A percentile compares a stretch with the other conserved stretches of the same genome.
Evolutionary conservation across 2,888 invertebrate species (phyloP).

Genomic region (Brachyptera risi): DNA sequence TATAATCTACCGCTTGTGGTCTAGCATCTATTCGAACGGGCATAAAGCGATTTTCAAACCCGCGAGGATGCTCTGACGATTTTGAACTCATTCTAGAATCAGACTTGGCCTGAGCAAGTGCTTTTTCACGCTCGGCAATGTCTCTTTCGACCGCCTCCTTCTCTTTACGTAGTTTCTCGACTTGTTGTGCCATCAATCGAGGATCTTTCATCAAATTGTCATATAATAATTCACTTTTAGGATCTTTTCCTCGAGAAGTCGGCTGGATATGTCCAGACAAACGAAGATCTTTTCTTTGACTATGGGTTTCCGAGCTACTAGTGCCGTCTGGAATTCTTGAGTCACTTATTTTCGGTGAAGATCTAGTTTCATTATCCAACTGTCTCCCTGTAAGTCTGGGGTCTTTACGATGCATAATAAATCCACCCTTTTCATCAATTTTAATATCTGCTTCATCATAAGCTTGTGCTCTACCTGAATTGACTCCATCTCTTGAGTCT

Average conservation of each 20-base stretch:
- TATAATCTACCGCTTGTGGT: neutral
- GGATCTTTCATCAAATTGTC: constrained; percentile 14
- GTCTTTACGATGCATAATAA: constrained; percentile 15
- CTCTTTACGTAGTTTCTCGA: neutral
- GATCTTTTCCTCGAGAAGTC: neutral
- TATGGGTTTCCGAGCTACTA: too few species aligned
- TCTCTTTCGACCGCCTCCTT: neutral
- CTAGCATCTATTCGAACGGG: constrained; percentile 5
- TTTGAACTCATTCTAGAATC: neutral
- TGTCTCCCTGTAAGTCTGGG: constrained; percentile 6
- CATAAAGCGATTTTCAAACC: constrained; percentile 7
- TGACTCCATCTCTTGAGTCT: neutral
- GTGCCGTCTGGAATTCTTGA: constrained; percentile 16
- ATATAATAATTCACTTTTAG: neutral
- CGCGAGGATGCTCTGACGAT: constrained; percentile 1
- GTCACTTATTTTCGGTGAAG: neutral
- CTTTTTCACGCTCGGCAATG: neutral
- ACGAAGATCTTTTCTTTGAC: neutral
- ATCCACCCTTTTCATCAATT: neutral
- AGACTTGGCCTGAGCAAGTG: neutral
- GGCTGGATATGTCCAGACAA: neutral
- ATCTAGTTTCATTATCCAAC: constrained; percentile 1
- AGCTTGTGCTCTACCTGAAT: neutral
- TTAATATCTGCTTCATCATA: constrained; percentile 13
- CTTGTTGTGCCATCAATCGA: constrained; percentile 19